phyloP scores from a whole-genome alignment of 2,888 invertebrate species.

The Argyresthia goedartella region DNA sequence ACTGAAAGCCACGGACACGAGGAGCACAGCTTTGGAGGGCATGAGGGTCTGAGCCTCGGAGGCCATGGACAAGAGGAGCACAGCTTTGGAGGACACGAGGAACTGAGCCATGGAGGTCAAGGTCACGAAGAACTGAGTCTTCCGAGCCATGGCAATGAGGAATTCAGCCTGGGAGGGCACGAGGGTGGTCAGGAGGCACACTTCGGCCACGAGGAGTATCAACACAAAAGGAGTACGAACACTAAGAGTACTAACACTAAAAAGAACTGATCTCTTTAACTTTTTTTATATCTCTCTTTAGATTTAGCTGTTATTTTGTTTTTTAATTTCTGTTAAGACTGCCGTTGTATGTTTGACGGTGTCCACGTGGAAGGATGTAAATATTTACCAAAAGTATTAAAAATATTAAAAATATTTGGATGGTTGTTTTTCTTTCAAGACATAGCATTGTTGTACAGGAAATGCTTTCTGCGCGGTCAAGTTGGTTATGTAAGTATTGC shows the following conservation, averaged over 20 bases:
- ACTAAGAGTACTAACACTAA: slow-evolving; percentile 18
- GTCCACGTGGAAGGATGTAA: slow-evolving; percentile 42
- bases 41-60: slow-evolving; percentile 11
- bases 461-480: too few relatives aligned
- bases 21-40: slow-evolving; percentile 8
- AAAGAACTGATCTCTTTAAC: slow-evolving; percentile 56
- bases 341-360: slow-evolving; percentile 31
- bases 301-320: slow-evolving; percentile 60
- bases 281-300: slow-evolving; percentile 16
- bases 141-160: slow-evolving; percentile 11
- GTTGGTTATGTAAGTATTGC: too few relatives aligned
- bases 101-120: slow-evolving; percentile 5
- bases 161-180: slow-evolving; percentile 13
- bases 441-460: too few relatives aligned
- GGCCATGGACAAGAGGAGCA: slow-evolving; percentile 20
- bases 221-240: slow-evolving; percentile 31
- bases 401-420: slow-evolving; percentile 6
- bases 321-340: slow-evolving; percentile 49
- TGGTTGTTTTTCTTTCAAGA: not conserved
- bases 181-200: slow-evolving; percentile 14
- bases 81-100: slow-evolving; percentile 15
- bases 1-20: slow-evolving; percentile 2
- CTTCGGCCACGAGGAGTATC: slow-evolving; percentile 36
- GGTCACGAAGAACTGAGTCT: slow-evolving; percentile 6
- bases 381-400: slow-evolving; percentile 63